Conservation (phyloP, 1,140 invertebrate species). For the Palaemon carinicauda region DNA sequence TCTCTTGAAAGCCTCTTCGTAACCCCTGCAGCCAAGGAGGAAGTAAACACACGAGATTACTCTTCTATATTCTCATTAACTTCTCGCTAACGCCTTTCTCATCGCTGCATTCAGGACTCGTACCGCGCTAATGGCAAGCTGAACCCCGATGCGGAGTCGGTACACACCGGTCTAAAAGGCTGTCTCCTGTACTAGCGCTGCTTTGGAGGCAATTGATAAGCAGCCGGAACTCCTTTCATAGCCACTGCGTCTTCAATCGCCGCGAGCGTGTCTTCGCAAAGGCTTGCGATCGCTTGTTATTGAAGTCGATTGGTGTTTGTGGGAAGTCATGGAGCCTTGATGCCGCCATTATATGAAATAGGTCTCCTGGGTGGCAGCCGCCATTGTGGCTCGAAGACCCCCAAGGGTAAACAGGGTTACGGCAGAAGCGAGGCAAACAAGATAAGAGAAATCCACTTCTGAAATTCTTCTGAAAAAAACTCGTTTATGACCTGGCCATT, state of each 20-base stretch:
- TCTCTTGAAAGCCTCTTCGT: too few species aligned
- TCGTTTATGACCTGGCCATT: background rate
- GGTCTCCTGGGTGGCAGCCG: too few species aligned
- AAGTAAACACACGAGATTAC: background rate
- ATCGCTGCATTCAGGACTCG: background rate
- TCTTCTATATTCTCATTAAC: conserved; percentile 7
- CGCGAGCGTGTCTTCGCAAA: too few species aligned
- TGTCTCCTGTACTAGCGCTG: too few species aligned
- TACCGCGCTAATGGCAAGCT: background rate
- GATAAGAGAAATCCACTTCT: background rate
- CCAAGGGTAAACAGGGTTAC: background rate
- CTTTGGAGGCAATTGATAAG: too few species aligned
- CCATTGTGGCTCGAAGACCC: background rate
- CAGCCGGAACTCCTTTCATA: too few species aligned
- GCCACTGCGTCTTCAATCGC: too few species aligned
- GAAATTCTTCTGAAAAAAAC: background rate
- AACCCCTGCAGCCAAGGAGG: background rate
- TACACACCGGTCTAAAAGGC: too few species aligned
- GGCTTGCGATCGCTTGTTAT: too few species aligned
- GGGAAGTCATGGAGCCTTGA: too few species aligned
- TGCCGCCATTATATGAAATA: too few species aligned
- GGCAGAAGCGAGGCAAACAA: background rate
- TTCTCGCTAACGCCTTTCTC: background rate
- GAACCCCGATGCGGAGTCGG: background rate
- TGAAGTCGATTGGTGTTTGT: too few species aligned